These are phyloP conservation scores for Euphydryas editha DNA, from an alignment of 2,888 invertebrate genomes.

Conservation along the genomic window DNA sequence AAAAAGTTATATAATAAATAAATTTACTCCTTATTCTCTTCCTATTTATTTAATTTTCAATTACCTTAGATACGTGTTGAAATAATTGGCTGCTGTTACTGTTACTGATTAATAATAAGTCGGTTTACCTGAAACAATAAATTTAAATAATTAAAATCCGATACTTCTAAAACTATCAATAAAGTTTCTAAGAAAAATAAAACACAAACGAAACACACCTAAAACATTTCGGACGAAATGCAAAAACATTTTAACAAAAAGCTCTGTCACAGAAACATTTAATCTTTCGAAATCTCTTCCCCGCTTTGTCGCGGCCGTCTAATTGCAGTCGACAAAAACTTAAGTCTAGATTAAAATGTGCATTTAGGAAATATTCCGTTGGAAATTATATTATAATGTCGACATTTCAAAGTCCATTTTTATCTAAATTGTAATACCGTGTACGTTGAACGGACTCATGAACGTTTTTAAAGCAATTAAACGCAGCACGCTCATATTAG, in stretches of 20 bases:
- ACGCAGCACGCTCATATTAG: conserved; percentile 61
- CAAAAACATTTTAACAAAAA: conserved; percentile 25
- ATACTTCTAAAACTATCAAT: neutral
- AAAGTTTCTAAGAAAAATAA: conserved; percentile 16
- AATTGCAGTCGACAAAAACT: conserved; percentile 70
- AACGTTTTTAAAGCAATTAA: conserved; percentile 60
- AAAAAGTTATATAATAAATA: no score
- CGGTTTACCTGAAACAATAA: conserved; percentile 14
- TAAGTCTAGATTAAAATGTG: conserved; percentile 70
- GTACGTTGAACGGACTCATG: conserved; percentile 20
- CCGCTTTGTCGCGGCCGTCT: conserved; percentile 62
- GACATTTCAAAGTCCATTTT: conserved; percentile 22
- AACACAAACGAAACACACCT: conserved; percentile 27
- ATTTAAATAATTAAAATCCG: neutral
- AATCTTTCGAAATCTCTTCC: conserved; percentile 68
- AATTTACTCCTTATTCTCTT: no score
- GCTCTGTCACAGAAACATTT: conserved; percentile 70
- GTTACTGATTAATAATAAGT: neutral
- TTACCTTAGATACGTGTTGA: neutral
- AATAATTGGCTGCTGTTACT: neutral
- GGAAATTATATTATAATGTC: conserved; percentile 27
- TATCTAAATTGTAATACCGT: conserved; percentile 12
- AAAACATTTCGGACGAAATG: conserved; percentile 18
- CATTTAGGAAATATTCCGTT: conserved; percentile 37
- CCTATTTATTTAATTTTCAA: no score